Base-by-base conservation (phyloP, 2,888 invertebrate genomes). In the Eupsilia transversa region DNA sequence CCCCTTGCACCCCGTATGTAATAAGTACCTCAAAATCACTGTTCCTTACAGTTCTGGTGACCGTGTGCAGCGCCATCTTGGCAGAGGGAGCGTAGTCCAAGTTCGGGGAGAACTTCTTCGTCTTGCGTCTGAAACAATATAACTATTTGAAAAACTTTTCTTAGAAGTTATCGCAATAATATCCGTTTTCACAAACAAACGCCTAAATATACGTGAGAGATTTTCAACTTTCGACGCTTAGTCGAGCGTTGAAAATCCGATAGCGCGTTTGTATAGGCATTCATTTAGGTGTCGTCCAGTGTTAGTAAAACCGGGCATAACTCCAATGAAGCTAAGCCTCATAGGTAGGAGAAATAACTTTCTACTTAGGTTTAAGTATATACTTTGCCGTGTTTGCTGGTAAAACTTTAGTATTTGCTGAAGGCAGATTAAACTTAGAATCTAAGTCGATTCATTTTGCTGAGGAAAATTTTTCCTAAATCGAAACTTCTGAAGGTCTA, bases 11-110 rank as follows among this genome's bases (percentile, higher is more conserved):
- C 20, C 7, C 23, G 46, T 46, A 54, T 54, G 27, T 27, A 10
- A 2, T 27, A 38, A 5, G 35, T 91, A 95, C 95, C 91, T 93
- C 93, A 78, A 89, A 90, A 49, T 95, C 93, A 72, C 95, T 96
- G 74, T 96, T 94, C 78, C 96, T 92, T 23, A 90, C 92, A 1
- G 94, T 95, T 75, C 96, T 92, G 0, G 95, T 93, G 27, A 95
- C 91, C 0, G 94, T 89, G 82, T 94, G 94, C 60, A 91, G 84
- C 3, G 91, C 80, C 79, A 89, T 84, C 79, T 92, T 93, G 14
- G 87, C 82, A 4, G 82, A 82, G 7, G 86, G 77, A 14, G 87
- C 35, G 74, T 67, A 57, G 14, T 93, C 91, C 30, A 79, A 73
- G 72, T 78, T 90, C 2, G 92, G 84, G 3, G 88, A 77, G 82